Evolutionary conservation across 2,888 invertebrate species (phyloP).

Genomic region (Synanthedon vespiformis): DNA sequence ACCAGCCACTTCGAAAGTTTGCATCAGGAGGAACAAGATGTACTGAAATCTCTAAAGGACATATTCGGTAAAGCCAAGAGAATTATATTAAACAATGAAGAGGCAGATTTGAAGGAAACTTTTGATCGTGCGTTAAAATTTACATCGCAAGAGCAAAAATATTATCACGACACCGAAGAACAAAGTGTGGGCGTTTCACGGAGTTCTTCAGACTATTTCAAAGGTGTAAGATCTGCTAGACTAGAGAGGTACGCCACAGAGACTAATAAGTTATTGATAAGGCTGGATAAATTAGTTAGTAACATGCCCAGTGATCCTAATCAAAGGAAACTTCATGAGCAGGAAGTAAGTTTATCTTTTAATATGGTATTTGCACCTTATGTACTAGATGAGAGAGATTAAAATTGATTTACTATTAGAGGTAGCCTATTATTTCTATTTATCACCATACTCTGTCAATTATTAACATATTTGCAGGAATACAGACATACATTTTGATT

Average conservation of each 20-base stretch:
- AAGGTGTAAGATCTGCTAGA: constrained; percentile 70
- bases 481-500: no score
- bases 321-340: constrained; percentile 80
- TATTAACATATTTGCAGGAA: no score
- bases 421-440: no score
- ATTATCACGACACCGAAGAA: constrained; percentile 39
- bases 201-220: constrained; percentile 82
- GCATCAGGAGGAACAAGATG: constrained; percentile 89
- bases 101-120: constrained; percentile 71
- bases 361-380: not conserved
- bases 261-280: constrained; percentile 94
- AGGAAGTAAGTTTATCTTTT: constrained; percentile 56
- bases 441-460: no score
- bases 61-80: constrained; percentile 92
- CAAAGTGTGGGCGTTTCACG: constrained; percentile 75
- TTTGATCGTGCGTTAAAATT: constrained; percentile 68
- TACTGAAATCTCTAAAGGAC: constrained; percentile 83
- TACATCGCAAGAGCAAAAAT: constrained; percentile 40
- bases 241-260: constrained; percentile 92
- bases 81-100: constrained; percentile 84
- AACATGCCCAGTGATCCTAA: constrained; percentile 81
- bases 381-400: no score
- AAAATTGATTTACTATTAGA: no score
- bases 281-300: constrained; percentile 89
- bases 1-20: constrained; percentile 90